Percentiles rank a stretch among this genome's conserved stretches.
Conservation (phyloP, 2,888 invertebrate genomes). For the Drosophila parthenogenetica region DNA sequence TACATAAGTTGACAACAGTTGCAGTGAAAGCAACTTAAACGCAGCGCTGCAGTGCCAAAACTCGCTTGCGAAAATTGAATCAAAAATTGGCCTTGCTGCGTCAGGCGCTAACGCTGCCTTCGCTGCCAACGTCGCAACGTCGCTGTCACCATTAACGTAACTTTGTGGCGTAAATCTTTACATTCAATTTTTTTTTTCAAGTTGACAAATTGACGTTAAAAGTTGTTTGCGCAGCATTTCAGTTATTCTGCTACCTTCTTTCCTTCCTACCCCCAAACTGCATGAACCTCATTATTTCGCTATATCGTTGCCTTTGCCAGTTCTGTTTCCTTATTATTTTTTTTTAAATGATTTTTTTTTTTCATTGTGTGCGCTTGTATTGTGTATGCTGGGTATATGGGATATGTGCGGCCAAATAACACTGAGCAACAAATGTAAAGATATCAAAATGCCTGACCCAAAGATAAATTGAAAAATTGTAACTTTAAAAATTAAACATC, state of each 20-base stretch:
- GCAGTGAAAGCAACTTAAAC: constrained; percentile 64
- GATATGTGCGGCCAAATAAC: constrained; percentile 22
- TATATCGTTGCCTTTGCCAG: constrained; percentile 41
- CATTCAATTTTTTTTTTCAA: constrained; percentile 79
- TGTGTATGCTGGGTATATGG: constrained; percentile 13
- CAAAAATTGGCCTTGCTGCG: constrained; percentile 60
- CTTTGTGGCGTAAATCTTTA: constrained; percentile 67
- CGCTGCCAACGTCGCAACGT: constrained; percentile 37
- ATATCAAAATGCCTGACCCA: not conserved
- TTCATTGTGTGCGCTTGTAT: constrained; percentile 20
- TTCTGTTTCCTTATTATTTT: constrained; percentile 76
- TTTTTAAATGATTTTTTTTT: constrained; percentile 71
- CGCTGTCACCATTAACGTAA: constrained; percentile 49
- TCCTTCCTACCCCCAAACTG: constrained; percentile 1
- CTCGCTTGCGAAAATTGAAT: constrained; percentile 49
- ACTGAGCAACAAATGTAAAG: constrained; percentile 9
- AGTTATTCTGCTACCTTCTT: constrained; percentile 47
- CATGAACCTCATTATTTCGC: constrained; percentile 32
- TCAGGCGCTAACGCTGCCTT: constrained; percentile 54
- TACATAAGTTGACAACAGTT: constrained; percentile 32
- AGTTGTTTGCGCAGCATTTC: constrained; percentile 81
- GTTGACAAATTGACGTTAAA: constrained; percentile 81
- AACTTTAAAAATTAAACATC: not conserved
- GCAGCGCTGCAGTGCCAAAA: constrained; percentile 40
- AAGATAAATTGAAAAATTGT: not conserved